Percentiles rank a stretch among this genome's conserved stretches.
These are phyloP conservation scores for Sarcoramphus papa DNA, from an alignment of 2,797 vertebrate species.

Conservation along the genomic window DNA sequence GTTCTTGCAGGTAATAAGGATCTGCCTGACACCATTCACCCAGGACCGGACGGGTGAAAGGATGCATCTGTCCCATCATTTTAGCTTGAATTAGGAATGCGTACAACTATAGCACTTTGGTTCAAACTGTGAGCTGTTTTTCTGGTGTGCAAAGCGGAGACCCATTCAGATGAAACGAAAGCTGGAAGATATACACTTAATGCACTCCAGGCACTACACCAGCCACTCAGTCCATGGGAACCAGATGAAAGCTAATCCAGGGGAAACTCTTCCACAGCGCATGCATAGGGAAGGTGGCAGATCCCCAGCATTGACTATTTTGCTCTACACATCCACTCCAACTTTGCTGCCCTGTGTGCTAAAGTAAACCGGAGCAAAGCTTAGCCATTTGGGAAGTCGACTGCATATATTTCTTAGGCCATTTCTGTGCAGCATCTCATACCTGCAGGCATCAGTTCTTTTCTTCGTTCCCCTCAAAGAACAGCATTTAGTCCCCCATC, in stretches of 20 bases:
- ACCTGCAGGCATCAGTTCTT: background rate
- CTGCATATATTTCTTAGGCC: background rate
- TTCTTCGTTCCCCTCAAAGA: background rate
- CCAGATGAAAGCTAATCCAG: background rate
- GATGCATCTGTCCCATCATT: background rate
- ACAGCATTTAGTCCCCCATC: background rate
- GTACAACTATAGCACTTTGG: rapidly evolving
- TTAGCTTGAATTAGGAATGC: background rate
- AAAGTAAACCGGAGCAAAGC: background rate
- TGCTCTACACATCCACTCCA: background rate
- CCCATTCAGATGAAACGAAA: background rate
- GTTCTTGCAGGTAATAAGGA: background rate
- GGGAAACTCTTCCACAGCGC: background rate
- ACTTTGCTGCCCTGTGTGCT: background rate
- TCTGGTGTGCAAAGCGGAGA: background rate
- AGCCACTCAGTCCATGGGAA: background rate
- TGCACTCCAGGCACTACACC: background rate
- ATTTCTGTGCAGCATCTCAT: background rate
- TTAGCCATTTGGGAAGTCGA: background rate
- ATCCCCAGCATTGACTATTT: background rate
- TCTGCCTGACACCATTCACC: background rate
- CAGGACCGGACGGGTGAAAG: background rate
- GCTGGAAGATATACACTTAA: background rate
- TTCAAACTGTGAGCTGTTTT: background rate
- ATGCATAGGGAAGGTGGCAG: background rate